Percentiles rank a stretch among this genome's conserved stretches.
These are phyloP conservation scores for Cliona cf. orientalis DNA, from an alignment of 37 sponge, comb jelly and placozoan genomes.

Conservation along the genomic window DNA sequence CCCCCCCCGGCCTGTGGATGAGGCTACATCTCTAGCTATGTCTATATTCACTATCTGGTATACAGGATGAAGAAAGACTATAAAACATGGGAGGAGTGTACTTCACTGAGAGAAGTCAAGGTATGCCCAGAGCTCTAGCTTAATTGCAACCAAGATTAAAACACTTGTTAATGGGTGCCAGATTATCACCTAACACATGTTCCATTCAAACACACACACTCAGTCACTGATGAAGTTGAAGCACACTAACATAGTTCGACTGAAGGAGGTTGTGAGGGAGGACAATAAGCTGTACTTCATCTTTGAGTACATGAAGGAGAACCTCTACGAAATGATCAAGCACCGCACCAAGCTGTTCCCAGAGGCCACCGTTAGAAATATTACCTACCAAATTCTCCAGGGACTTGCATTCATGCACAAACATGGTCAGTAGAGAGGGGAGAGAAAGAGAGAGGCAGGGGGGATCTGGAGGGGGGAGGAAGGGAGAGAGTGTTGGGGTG, in stretches of 20 bases:
- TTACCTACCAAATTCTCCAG: slow-evolving; percentile 90
- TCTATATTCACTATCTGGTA: slow-evolving; percentile 1
- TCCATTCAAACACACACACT: not conserved
- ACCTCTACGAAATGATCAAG: slow-evolving; percentile 95
- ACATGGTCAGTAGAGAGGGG: slow-evolving; percentile 64
- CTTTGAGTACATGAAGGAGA: slow-evolving; percentile 98
- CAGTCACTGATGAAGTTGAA: slow-evolving; percentile 94
- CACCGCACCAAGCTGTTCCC: slow-evolving; percentile 81
- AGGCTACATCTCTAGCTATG: too few relatives aligned
- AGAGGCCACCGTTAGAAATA: slow-evolving; percentile 89
- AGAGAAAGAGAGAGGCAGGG: not conserved
- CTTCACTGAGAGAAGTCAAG: slow-evolving; percentile 94
- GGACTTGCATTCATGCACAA: slow-evolving; percentile 95
- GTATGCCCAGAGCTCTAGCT: too few relatives aligned
- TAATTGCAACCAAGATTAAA: too few relatives aligned
- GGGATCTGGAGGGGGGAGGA: not conserved
- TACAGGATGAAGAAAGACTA: slow-evolving; percentile 95
- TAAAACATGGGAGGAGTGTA: slow-evolving; percentile 91
- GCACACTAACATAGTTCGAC: slow-evolving; percentile 88
- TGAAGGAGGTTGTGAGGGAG: slow-evolving; percentile 91
- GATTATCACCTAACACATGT: not conserved
- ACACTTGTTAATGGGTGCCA: too few relatives aligned
- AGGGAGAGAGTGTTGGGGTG: slow-evolving; percentile 8
- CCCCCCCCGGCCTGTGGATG: too few relatives aligned
- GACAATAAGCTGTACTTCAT: slow-evolving; percentile 92